A percentile compares a stretch with the other conserved stretches of the same genome.
These are phyloP conservation scores for Acipenser ruthenus DNA, from an alignment of 2,797 vertebrate species.

Conservation along the genomic window DNA sequence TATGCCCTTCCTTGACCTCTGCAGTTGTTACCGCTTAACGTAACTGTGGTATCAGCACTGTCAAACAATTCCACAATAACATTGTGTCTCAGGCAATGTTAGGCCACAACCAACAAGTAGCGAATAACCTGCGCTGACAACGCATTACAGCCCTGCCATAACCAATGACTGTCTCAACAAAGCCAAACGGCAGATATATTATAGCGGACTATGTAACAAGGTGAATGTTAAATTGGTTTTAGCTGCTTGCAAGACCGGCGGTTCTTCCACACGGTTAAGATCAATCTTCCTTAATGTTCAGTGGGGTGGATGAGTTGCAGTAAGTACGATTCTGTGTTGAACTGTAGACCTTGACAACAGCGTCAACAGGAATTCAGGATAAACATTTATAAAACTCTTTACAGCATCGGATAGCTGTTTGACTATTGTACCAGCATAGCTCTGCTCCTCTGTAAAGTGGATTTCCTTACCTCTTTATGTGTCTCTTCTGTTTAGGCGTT, in stretches of 20 bases:
- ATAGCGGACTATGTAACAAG: slow-evolving; percentile 36
- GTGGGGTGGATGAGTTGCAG: no score
- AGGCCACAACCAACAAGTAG: slow-evolving; percentile 45
- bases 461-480: no score
- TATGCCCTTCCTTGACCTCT: slow-evolving; percentile 40
- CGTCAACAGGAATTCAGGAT: no score
- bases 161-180: slow-evolving; percentile 46
- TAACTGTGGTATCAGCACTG: slow-evolving; percentile 36
- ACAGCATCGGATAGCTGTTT: no score
- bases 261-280: not conserved
- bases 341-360: no score
- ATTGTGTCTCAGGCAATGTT: slow-evolving; percentile 40
- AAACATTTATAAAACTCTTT: no score
- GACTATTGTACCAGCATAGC: no score
- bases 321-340: no score
- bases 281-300: no score
- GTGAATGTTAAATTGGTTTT: slow-evolving; percentile 41
- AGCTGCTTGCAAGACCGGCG: slow-evolving; percentile 29
- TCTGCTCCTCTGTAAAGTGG: no score
- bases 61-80: slow-evolving; percentile 49
- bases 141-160: slow-evolving; percentile 63
- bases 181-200: slow-evolving; percentile 47
- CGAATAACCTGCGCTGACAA: slow-evolving; percentile 61
- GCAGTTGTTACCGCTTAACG: slow-evolving; percentile 39
- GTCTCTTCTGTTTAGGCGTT: no score